A percentile compares a stretch with the other conserved stretches of the same genome.
Conservation (phyloP, 2,888 invertebrate species). For the Callosobruchus maculatus region DNA sequence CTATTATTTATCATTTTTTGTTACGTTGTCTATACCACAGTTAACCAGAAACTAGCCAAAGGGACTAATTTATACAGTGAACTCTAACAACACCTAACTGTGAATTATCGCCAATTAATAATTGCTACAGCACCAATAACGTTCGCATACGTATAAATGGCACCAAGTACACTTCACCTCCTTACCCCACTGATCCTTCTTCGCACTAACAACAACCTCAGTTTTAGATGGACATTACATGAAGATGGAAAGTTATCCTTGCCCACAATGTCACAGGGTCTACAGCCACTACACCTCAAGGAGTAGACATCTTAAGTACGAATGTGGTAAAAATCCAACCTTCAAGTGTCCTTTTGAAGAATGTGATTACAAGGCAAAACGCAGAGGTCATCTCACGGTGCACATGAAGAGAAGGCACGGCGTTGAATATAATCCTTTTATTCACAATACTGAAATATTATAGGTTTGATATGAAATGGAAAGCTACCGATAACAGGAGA, state of each 20-base stretch:
- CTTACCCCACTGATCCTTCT: no score
- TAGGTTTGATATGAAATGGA: not conserved
- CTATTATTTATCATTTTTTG: no score
- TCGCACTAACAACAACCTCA: not conserved
- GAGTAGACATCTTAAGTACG: constrained; percentile 36
- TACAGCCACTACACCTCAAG: constrained; percentile 16
- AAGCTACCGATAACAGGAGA: not conserved
- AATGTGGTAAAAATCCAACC: constrained; percentile 55
- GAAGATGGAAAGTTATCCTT: constrained; percentile 1
- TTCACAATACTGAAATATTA: not conserved
- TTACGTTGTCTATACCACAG: no score
- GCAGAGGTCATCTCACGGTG: not conserved
- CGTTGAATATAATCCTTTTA: not conserved
- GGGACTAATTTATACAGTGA: no score
- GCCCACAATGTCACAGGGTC: constrained; percentile 10
- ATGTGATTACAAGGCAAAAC: constrained; percentile 1
- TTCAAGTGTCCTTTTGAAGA: constrained; percentile 46
- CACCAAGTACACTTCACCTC: no score
- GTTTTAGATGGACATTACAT: not conserved
- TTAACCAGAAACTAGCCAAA: no score
- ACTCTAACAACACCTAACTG: no score
- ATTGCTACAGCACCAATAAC: no score
- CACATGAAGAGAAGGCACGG: constrained; percentile 4
- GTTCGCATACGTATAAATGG: no score
- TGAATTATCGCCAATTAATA: no score